Conservation (phyloP, 2,888 invertebrate genomes). For the Lutraria lutraria region DNA sequence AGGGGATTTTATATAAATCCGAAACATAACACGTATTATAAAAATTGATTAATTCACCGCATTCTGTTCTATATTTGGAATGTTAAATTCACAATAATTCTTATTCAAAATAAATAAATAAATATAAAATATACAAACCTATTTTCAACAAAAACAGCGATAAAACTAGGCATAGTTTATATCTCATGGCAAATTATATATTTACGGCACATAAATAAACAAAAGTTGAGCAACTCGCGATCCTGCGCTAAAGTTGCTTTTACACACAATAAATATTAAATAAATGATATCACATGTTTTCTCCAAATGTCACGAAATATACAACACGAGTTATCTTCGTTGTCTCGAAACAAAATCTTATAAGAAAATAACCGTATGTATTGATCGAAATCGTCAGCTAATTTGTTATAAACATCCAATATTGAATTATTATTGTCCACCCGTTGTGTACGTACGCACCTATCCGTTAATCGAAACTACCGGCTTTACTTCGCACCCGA, state of each 20-base stretch:
- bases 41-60: background rate
- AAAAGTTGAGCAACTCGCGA: constrained; percentile 56
- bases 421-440: constrained; percentile 44
- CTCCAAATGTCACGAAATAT: background rate
- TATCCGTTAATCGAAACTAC: constrained; percentile 3
- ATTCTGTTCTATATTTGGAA: background rate
- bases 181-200: constrained; percentile 35
- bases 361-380: constrained; percentile 35
- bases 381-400: constrained; percentile 50
- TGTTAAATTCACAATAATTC: background rate
- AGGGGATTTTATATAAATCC: background rate
- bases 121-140: constrained; percentile 26
- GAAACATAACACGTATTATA: background rate
- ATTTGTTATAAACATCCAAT: constrained; percentile 28
- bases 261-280: background rate
- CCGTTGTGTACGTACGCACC: constrained; percentile 25
- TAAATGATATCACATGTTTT: too few relatives aligned
- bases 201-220: constrained; percentile 37
- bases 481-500: constrained; percentile 31
- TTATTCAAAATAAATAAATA: background rate
- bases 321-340: constrained; percentile 5
- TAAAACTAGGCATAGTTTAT: constrained; percentile 34
- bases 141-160: constrained; percentile 30
- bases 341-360: constrained; percentile 13
- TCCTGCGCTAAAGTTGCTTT: constrained; percentile 55